Percentiles rank a stretch among this genome's conserved stretches.
These are phyloP conservation scores for Lobophora halterata DNA, from an alignment of 2,888 invertebrate genomes.

Conservation along the genomic window DNA sequence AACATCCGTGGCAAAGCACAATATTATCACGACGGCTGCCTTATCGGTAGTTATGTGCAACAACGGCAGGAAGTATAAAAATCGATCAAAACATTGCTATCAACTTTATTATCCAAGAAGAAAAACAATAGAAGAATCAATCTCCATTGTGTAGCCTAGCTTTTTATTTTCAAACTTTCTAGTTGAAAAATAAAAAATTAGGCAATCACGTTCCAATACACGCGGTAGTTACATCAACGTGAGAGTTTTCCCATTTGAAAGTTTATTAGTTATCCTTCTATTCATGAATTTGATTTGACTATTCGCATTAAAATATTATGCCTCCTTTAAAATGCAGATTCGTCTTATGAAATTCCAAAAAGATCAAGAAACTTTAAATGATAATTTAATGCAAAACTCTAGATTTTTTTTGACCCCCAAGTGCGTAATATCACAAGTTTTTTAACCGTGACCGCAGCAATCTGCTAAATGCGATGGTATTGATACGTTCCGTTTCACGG, in stretches of 20 bases:
- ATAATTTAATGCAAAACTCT: slow-evolving; percentile 12
- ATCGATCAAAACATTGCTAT: slow-evolving; percentile 53
- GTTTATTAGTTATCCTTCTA: slow-evolving; percentile 48
- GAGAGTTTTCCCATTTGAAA: slow-evolving; percentile 52
- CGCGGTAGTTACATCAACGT: slow-evolving; percentile 45
- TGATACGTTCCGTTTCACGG: slow-evolving; percentile 49
- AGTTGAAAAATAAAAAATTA: slow-evolving; percentile 45
- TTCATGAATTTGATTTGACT: no score
- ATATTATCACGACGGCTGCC: slow-evolving; percentile 27
- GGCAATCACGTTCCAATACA: slow-evolving; percentile 57
- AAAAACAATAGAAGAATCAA: slow-evolving; percentile 69
- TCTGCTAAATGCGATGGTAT: slow-evolving; percentile 36
- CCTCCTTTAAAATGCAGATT: slow-evolving; percentile 2
- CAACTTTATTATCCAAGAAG: slow-evolving; percentile 50
- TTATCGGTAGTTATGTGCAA: slow-evolving; percentile 43
- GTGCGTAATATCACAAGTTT: slow-evolving; percentile 11
- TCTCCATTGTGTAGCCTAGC: slow-evolving; percentile 59
- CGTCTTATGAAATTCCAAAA: slow-evolving; percentile 50
- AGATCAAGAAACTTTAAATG: slow-evolving; percentile 37
- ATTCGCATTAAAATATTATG: slow-evolving; percentile 21
- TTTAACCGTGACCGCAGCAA: slow-evolving; percentile 23
- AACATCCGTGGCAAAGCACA: slow-evolving; percentile 29
- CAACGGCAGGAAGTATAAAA: slow-evolving; percentile 64
- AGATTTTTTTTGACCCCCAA: slow-evolving; percentile 9
- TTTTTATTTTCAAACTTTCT: slow-evolving; percentile 51